Percentiles rank a stretch among this genome's conserved stretches.
phyloP scores from a whole-genome alignment of 2,888 invertebrate species.

The Lithophane ornitopus region DNA sequence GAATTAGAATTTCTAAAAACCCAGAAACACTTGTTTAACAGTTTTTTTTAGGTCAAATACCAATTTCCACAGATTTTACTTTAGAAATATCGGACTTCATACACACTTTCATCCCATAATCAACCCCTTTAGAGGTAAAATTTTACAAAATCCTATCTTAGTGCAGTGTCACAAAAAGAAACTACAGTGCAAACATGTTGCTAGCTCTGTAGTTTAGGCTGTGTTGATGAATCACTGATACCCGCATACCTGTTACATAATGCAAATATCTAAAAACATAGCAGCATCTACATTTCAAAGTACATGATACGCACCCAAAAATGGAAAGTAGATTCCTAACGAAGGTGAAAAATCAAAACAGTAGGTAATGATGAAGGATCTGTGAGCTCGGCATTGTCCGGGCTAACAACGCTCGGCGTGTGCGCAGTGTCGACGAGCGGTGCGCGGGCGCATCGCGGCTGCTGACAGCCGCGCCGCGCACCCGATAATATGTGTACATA shows the following conservation, averaged over 20 bases:
- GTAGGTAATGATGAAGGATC: constrained; percentile 76
- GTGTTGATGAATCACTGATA: not conserved
- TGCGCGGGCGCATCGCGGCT: constrained; percentile 66
- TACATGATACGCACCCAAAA: constrained; percentile 16
- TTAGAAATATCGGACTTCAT: not conserved
- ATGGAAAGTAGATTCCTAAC: constrained; percentile 30
- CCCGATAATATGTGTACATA: constrained; percentile 91
- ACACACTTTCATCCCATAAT: not conserved
- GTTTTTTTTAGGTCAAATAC: not conserved
- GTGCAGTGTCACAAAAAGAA: not conserved
- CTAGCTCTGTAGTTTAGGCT: not conserved
- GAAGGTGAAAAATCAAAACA: constrained; percentile 68
- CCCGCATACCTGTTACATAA: not conserved
- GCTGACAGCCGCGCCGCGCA: constrained; percentile 85
- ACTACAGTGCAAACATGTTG: not conserved
- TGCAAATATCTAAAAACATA: not conserved
- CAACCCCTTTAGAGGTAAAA: too few relatives aligned
- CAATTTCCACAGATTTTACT: not conserved
- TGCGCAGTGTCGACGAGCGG: constrained; percentile 69
- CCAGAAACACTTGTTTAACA: not conserved
- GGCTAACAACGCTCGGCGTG: constrained; percentile 80
- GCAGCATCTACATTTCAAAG: not conserved
- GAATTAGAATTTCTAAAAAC: not conserved
- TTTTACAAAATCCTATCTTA: not conserved
- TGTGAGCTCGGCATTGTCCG: constrained; percentile 79